Conservation (phyloP, 2,888 invertebrate species). For the Eledona agricola region DNA sequence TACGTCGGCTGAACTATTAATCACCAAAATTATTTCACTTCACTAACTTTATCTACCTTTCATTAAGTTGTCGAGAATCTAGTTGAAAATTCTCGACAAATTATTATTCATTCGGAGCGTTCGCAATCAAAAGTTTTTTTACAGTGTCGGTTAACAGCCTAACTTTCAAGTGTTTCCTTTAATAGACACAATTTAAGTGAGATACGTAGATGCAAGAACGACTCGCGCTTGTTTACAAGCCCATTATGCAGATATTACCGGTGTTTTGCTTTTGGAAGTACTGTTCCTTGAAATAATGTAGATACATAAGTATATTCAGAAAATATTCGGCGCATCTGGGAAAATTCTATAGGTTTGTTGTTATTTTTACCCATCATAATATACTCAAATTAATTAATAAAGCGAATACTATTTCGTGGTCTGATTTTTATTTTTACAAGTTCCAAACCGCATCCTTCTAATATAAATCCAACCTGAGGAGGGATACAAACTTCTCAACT, state of each 20-base stretch:
- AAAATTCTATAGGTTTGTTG: slow-evolving; percentile 24
- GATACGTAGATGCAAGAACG: slow-evolving; percentile 30
- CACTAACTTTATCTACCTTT: slow-evolving; percentile 34
- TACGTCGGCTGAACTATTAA: slow-evolving; percentile 33
- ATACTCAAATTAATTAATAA: too few relatives aligned
- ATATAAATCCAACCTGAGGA: too few relatives aligned
- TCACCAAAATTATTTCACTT: slow-evolving; percentile 35
- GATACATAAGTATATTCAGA: slow-evolving; percentile 35
- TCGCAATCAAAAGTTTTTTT: slow-evolving; percentile 33
- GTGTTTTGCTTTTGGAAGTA: slow-evolving; percentile 34
- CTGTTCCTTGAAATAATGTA: slow-evolving; percentile 27
- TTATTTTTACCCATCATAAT: slow-evolving; percentile 18
- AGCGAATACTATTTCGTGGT: too few relatives aligned
- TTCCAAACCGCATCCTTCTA: too few relatives aligned
- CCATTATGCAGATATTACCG: slow-evolving; percentile 37
- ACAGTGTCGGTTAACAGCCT: slow-evolving; percentile 18
- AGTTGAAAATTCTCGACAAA: slow-evolving; percentile 24
- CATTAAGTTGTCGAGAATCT: slow-evolving; percentile 19
- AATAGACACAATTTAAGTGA: slow-evolving; percentile 36
- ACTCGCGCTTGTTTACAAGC: slow-evolving; percentile 34
- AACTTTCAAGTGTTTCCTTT: slow-evolving; percentile 25
- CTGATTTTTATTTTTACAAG: too few relatives aligned
- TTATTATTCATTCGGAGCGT: slow-evolving; percentile 24
- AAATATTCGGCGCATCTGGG: slow-evolving; percentile 31
- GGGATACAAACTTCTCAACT: too few relatives aligned